phyloP scores from a whole-genome alignment of 2,113 vertebrate genomes.

The Eupsittula cactorum region DNA sequence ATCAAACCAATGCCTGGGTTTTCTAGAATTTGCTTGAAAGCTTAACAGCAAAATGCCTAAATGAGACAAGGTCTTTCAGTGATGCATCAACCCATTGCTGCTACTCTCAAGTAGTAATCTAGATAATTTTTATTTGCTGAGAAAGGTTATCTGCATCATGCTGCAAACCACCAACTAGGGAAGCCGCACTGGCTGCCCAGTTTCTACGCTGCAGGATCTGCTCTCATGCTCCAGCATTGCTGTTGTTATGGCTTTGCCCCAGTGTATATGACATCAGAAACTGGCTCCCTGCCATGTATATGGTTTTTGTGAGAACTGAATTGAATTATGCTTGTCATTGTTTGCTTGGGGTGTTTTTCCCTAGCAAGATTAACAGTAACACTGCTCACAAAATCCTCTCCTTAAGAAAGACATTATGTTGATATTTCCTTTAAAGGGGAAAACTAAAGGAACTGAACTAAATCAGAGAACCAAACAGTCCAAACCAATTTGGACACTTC shows the following conservation, averaged over 20 bases:
- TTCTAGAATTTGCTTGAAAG: neutral
- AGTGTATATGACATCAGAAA: neutral
- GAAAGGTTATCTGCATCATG: neutral
- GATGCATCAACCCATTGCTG: neutral
- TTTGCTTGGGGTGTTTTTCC: neutral
- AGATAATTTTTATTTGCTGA: neutral
- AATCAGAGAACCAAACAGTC: neutral
- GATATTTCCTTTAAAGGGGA: neutral
- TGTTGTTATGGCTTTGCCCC: neutral
- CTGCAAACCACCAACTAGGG: neutral
- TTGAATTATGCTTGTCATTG: neutral
- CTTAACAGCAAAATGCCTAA: neutral
- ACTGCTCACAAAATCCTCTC: neutral
- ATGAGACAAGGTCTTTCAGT: neutral
- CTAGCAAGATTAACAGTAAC: neutral
- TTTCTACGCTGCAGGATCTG: neutral
- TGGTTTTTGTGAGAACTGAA: neutral
- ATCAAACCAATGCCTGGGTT: accelerated
- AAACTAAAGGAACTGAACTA: neutral
- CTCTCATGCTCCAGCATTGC: neutral
- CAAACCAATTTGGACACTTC: neutral
- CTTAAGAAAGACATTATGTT: neutral
- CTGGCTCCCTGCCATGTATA: neutral
- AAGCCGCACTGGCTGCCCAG: neutral
- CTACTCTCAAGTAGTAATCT: neutral